Base-by-base conservation (phyloP, 2,888 invertebrate species). In the Sphaeridia pumilis region DNA sequence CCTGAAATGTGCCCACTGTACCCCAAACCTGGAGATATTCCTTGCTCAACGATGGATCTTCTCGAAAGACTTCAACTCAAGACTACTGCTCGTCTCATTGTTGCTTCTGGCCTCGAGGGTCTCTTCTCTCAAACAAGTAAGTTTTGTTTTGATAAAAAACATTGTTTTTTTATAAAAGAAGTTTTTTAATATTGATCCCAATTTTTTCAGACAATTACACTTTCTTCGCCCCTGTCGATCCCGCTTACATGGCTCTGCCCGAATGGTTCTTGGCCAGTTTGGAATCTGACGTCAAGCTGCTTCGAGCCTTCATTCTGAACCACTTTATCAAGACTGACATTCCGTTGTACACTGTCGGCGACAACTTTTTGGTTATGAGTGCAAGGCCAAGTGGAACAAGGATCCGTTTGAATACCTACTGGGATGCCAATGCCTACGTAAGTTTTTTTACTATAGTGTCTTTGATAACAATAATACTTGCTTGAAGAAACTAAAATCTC, bases 221-320 rank as follows among this genome's bases (percentile, higher is more conserved):
- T 3, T 50, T 65, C 14, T 62, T 65, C 44, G 58, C 58, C 14
- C 65, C 65, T 1, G 59, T 57, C 17, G 65, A 65, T 42, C 58
- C 57, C 22, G 57, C 63, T 3, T 65, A 63, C 45, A 46, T 58
- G 22, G 36, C 50, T 20, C 53, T 65, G 2, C 65, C 65, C 2
- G 45, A 46, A 20, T 62, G 62, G 61, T 62, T 63, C 44, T 34
- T 59, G 36, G 58, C 58, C 14, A 59, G 57, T 42, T 55, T 65
- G 17, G 47, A 58, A 0, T 42, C 49, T 5, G 60, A 65, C 34
- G 46, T 54, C 20, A 59, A 58, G 17, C 59, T 63, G 2, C 53
- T 58, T 27, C 58, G 57, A n/a, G 55, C 61, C 3, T 61, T 65
- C 36, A 42, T 65, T n/a, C 47, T 61, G 1, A 57, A 64, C 27